Conservation (phyloP, 2,113 vertebrate species). For the Myanophis thanlyinensis region DNA sequence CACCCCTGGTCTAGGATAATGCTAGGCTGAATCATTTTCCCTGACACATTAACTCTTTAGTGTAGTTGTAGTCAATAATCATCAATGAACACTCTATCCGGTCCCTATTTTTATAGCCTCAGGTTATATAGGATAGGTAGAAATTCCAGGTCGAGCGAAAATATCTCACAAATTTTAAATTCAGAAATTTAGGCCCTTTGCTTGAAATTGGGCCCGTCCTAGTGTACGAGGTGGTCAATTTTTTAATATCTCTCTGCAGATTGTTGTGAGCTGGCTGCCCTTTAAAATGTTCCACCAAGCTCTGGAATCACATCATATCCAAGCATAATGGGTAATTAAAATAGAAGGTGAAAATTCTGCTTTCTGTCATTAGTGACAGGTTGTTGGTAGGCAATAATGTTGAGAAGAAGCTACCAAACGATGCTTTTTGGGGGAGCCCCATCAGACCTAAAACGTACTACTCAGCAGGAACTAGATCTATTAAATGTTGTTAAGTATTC, state of each 20-base stretch:
- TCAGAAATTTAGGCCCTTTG: neutral
- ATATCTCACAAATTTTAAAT: neutral
- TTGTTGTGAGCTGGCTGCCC: neutral
- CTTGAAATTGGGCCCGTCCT: neutral
- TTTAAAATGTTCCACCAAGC: neutral
- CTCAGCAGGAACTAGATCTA: neutral
- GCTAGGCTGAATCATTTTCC: neutral
- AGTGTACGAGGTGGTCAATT: too few species aligned
- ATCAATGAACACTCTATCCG: neutral
- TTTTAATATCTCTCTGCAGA: neutral
- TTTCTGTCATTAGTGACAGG: neutral
- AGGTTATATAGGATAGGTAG: neutral
- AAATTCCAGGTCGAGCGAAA: neutral
- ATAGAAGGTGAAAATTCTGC: neutral
- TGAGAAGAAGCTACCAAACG: neutral
- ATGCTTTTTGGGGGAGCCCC: neutral
- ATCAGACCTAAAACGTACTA: neutral
- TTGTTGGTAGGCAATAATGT: neutral
- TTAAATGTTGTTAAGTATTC: slow-evolving; percentile 17
- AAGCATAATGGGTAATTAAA: neutral
- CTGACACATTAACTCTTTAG: neutral
- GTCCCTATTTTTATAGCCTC: neutral
- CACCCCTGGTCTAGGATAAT: too few species aligned
- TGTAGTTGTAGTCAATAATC: neutral
- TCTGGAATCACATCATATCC: neutral